Evolutionary conservation across 2,113 vertebrate species (phyloP).

Genomic region (Girardinichthys multiradiatus): DNA sequence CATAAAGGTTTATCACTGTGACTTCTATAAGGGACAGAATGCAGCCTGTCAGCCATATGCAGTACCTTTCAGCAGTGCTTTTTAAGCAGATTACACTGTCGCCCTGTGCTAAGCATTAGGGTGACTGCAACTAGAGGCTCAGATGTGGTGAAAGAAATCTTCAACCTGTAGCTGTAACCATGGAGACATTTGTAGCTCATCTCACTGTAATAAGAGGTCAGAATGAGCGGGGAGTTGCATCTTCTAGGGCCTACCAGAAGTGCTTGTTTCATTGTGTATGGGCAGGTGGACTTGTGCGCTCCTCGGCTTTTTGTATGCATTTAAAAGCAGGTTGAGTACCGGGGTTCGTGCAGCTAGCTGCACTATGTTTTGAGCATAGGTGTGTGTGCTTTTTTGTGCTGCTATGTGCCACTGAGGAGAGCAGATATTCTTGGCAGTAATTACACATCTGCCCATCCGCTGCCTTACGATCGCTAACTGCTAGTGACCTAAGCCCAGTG

Average conservation of each 20-base stretch:
- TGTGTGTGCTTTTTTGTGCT: constrained; percentile 12
- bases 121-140: constrained; percentile 22
- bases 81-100: constrained; percentile 63
- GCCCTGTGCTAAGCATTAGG: constrained; percentile 31
- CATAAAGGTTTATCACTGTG: constrained; percentile 44
- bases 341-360: constrained; percentile 3
- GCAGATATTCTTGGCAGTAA: constrained; percentile 50
- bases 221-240: constrained; percentile 1
- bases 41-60: constrained; percentile 33
- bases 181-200: constrained; percentile 32
- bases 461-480: constrained; percentile 49
- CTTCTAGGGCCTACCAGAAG: constrained; percentile 28
- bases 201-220: constrained; percentile 36
- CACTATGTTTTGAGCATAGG: not conserved
- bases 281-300: constrained; percentile 12
- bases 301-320: constrained; percentile 18
- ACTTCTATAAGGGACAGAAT: constrained; percentile 32
- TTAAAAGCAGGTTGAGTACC: not conserved
- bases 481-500: constrained; percentile 28
- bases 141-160: constrained; percentile 28
- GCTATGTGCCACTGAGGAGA: constrained; percentile 14
- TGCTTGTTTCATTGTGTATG: constrained; percentile 34
- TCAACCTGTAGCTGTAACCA: constrained; percentile 19
- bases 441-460: constrained; percentile 54
- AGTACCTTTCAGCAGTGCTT: constrained; percentile 31